Evolutionary conservation across 2,888 invertebrate species (phyloP), one percentile per base, ranked within the genome.

Genomic region (Cerastoderma edule): DNA sequence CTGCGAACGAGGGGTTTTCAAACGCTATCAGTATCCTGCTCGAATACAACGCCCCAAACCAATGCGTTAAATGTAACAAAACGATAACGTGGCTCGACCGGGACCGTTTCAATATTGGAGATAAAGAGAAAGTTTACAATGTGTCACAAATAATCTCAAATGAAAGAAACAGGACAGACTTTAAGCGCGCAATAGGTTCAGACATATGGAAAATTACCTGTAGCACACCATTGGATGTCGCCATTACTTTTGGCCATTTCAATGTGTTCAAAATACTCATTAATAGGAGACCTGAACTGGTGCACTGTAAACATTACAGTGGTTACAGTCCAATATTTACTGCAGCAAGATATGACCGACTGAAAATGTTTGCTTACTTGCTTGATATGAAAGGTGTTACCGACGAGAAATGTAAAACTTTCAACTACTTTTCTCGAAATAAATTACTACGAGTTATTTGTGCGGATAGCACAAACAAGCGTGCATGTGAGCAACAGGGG

Each of bases 121-220:
- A 50, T 22, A 50, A 50, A 50, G 46, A 46, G 16, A 5, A 19
- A 19, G 46, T 46, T 19, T 50, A 24, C 5, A 24, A 13, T 1
- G 2, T 50, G 22, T 13, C 16, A 22, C 16, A 6, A n/a, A 50
- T 50, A 19, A 19, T 10, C 2, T 10, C n/a, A 13, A 22, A 50
- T 50, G 8, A 2, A 27, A n/a, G 8, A 10, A 27, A 50, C 19
- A 2, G 50, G 50, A 6, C n/a, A 10, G 10, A 24, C 10, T 50
- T 50, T 50, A 50, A 22, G 10, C 22, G 22, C 22, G 50, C n/a
- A 50, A 2, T 50, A 24, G 22, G 50, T 50, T 13, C 16, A 3
- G 50, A 50, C 5, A 50, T 50, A n/a, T 50, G 50, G 50, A 50
- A 50, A 50, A n/a, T 50, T 10, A 22, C 50, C 24, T 50, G 50